Percentiles rank a stretch among this genome's conserved stretches.
Conservation (phyloP, 2,888 invertebrate genomes). For the Caenorhabditis drosophilae region DNA sequence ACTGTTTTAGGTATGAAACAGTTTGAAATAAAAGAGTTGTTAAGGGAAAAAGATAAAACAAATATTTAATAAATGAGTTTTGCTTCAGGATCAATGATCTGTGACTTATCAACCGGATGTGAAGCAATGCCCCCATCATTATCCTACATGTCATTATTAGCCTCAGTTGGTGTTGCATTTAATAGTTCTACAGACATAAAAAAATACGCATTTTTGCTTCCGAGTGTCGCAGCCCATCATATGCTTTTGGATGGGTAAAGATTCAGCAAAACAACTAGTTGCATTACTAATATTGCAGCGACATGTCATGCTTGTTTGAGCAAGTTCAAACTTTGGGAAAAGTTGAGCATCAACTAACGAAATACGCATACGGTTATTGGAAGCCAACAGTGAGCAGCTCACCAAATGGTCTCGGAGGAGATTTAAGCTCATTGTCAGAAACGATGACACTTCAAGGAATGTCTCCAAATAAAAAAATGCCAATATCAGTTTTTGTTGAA, state of each 20-base stretch:
- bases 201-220: slow-evolving; percentile 57
- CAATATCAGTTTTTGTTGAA: slow-evolving; percentile 70
- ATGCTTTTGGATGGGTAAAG: slow-evolving; percentile 55
- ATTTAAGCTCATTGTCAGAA: slow-evolving; percentile 10
- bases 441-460: slow-evolving; percentile 26
- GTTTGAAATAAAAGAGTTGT: background rate
- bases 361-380: slow-evolving; percentile 52
- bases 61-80: background rate
- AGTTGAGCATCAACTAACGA: slow-evolving; percentile 62
- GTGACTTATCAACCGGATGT: slow-evolving; percentile 63
- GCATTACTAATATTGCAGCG: slow-evolving; percentile 27
- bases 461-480: slow-evolving; percentile 39
- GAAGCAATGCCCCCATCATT: slow-evolving; percentile 65
- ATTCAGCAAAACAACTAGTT: too few relatives aligned
- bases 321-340: slow-evolving; percentile 59
- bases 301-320: slow-evolving; percentile 61
- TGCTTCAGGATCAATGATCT: slow-evolving; percentile 56
- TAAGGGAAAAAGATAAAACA: background rate
- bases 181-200: slow-evolving; percentile 54
- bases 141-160: slow-evolving; percentile 56
- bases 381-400: slow-evolving; percentile 30
- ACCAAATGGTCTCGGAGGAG: slow-evolving; percentile 30
- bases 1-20: slow-evolving; percentile 48
- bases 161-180: slow-evolving; percentile 60
- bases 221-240: slow-evolving; percentile 61